Evolutionary conservation across 1,140 invertebrate species (phyloP), one percentile per base, ranked within the genome.

Genomic region (Gryllus bimaculatus): DNA sequence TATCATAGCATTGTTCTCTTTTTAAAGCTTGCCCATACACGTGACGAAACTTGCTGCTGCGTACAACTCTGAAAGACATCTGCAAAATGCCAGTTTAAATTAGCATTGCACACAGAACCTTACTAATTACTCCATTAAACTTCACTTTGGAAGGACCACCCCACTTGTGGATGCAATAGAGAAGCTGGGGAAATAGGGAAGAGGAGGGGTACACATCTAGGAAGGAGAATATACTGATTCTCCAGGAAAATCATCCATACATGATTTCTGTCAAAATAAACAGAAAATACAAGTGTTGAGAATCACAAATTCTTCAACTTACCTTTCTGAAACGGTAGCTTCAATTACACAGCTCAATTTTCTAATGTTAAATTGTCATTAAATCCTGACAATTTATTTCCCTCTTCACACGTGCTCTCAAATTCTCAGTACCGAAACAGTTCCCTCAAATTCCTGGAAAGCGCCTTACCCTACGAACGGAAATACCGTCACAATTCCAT

Each of bases 1-100:
- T 98, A 88, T 99, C 98, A 88, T 99, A 99, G 88, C 98, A 99
- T 88, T 98, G 94, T 86, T 99, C 98, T 85, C 96, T 91, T 88
- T 99, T 99, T 81, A 98, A 87, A 78, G 95, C 91, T 84, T 97
- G 95, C 82, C 98, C 98, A 88, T 98, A 99, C 83, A 99, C 97
- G 90, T 99, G 98, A 85, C 97, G 95, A 89, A 99, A 99, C 88
- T 99, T 99, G 86, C 95, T 96, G 88, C 93, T 94, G 87, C 96
- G 92, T 81, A 98, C 96, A 84, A 97, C 95, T 75, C 78, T 79
- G 78, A 79, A 79, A 74, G 78, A 79, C 78, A 79, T 79, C 78
- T 79, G 10, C 21, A 78, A 78, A 8, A 76, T 4, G n/a, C 7
- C 13, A 73, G 66, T 73, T 15, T 73, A 15, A 73, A 13, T 15